These are phyloP conservation scores for Oreotrochilus melanogaster DNA, from an alignment of 2,113 vertebrate genomes.

Conservation along the genomic window DNA sequence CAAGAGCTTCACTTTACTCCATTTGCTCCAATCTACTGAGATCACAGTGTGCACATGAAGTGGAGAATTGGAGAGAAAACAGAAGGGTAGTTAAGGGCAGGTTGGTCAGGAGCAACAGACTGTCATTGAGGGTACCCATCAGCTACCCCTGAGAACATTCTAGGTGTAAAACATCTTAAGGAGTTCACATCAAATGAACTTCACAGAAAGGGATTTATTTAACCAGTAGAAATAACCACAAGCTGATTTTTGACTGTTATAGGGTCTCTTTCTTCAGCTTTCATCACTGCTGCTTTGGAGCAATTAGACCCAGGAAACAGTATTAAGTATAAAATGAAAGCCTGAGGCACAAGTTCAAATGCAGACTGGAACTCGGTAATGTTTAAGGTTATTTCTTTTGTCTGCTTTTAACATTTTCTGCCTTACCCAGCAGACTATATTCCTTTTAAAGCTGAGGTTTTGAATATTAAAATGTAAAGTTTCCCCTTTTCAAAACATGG, in stretches of 20 bases:
- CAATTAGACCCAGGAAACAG: slow-evolving; percentile 20
- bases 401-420: slow-evolving; percentile 50
- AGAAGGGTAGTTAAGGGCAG: neutral
- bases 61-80: neutral
- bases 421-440: neutral
- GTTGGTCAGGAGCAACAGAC: neutral
- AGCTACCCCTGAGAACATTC: neutral
- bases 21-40: neutral
- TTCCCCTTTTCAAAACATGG: slow-evolving; percentile 14
- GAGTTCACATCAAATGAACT: neutral
- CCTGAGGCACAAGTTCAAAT: slow-evolving; percentile 21
- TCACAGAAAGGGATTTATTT: neutral
- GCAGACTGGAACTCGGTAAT: neutral
- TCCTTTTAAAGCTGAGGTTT: slow-evolving; percentile 31
- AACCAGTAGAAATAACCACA: neutral
- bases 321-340: slow-evolving; percentile 42
- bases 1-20: accelerated
- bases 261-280: neutral
- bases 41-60: neutral
- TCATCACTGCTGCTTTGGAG: neutral
- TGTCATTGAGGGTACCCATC: neutral
- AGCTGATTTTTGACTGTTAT: neutral
- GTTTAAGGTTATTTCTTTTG: slow-evolving; percentile 48
- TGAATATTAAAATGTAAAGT: slow-evolving; percentile 37
- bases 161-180: neutral